Evolutionary conservation across 1,140 invertebrate species (phyloP).

Genomic region (Drosophila pectinifera): DNA sequence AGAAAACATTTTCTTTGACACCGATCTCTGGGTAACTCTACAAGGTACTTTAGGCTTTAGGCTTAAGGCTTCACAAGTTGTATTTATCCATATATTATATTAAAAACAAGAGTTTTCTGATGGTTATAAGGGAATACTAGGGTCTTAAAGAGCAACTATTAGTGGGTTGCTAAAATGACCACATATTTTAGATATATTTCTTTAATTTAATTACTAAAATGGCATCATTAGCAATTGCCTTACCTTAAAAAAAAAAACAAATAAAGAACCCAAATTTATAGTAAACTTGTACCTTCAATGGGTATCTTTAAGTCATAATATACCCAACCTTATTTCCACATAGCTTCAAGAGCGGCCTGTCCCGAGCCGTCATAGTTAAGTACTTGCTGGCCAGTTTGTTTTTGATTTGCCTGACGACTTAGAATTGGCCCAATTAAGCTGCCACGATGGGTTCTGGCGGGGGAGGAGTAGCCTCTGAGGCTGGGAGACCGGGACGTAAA

Average conservation of each 20-base stretch:
- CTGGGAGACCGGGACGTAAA: conserved; percentile 25
- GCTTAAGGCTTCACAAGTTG: no score
- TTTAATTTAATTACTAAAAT: no score
- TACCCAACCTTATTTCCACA: background rate
- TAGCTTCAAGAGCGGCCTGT: conserved; percentile 30
- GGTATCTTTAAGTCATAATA: background rate
- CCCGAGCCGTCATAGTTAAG: conserved; percentile 25
- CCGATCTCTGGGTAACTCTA: conserved; percentile 43
- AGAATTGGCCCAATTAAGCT: conserved; percentile 62
- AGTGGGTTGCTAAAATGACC: background rate
- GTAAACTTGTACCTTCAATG: background rate
- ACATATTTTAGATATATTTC: background rate
- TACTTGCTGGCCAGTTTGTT: conserved; percentile 49
- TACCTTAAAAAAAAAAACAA: background rate
- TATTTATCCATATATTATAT: background rate
- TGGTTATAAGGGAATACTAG: no score
- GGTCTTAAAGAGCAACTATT: no score
- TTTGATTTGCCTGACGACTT: conserved; percentile 35
- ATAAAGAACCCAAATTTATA: no score
- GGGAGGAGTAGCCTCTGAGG: background rate
- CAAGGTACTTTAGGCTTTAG: background rate
- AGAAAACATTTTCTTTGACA: conserved; percentile 40
- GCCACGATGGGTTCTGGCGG: conserved; percentile 31
- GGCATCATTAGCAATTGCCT: accelerated
- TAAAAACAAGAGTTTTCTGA: no score